Evolutionary conservation across 2,888 invertebrate species (phyloP), one percentile per base, ranked within the genome.

Genomic region (Hypsopygia costalis): DNA sequence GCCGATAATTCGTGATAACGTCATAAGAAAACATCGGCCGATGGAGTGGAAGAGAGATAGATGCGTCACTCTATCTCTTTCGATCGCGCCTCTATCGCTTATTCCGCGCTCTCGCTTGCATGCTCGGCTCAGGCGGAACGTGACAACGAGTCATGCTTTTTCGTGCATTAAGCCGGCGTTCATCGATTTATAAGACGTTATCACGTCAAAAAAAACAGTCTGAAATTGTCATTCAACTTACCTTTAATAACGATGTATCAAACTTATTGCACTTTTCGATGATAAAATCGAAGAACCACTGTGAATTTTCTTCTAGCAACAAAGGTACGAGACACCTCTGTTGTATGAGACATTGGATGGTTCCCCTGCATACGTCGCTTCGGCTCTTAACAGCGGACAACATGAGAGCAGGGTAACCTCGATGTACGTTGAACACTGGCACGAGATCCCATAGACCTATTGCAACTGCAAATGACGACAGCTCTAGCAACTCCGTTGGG

Each of bases 171-270:
- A n/a, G n/a, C n/a, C n/a, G n/a, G n/a, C n/a, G n/a, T n/a, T n/a
- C n/a, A n/a, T n/a, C 12, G 49, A 35, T 16, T 27, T 36, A 47
- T n/a, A 40, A 34, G 12, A 31, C 7, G 6, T 1, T 8, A 6
- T 11, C 10, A 31, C 12, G 31, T 12, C 12, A 30, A 8, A 12
- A 30, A 11, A n/a, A n/a, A n/a, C n/a, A n/a, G n/a, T n/a, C n/a
- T n/a, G n/a, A n/a, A 11, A 11, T 7, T 6, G 12, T 5, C 5
- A 1, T 33, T 9, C 6, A 11, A 7, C 28, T 61, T 69, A 92
- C 92, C 86, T 91, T 91, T 39, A 92, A 74, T 54, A 91, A 78
- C 39, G 72, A 78, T 10, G 81, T 82, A 57, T 91, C 91, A 43
- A 91, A 87, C 29, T 80, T 69, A 27, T 82, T 67, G 37, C 91